phyloP scores from a whole-genome alignment of 2,888 invertebrate genomes.

The Troilus luridus region DNA sequence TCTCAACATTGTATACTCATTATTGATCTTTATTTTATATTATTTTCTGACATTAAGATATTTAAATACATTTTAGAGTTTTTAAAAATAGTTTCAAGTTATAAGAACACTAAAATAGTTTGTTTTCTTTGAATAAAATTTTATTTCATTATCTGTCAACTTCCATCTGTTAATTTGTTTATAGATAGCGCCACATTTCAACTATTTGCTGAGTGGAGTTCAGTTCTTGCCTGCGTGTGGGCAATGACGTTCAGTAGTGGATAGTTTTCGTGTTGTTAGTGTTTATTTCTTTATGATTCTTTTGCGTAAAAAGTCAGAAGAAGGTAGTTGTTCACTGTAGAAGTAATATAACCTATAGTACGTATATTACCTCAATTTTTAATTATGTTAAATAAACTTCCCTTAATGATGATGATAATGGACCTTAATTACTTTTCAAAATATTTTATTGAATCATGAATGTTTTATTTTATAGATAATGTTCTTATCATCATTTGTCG shows the following conservation, averaged over 20 bases:
- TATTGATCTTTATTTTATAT: slow-evolving; percentile 20
- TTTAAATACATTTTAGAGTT: neutral
- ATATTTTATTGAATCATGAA: neutral
- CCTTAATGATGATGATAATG: neutral
- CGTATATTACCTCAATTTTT: neutral
- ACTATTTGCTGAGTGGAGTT: slow-evolving; percentile 49
- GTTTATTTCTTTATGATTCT: slow-evolving; percentile 11
- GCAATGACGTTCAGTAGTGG: slow-evolving; percentile 52
- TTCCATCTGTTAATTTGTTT: slow-evolving; percentile 54
- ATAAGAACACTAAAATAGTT: neutral
- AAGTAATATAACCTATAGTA: slow-evolving; percentile 45
- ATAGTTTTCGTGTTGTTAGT: slow-evolving; percentile 48
- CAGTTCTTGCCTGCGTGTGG: slow-evolving; percentile 63
- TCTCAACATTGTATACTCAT: neutral
- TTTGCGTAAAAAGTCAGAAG: neutral
- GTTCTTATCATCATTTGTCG: neutral
- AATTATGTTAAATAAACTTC: neutral
- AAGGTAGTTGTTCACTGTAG: slow-evolving; percentile 20
- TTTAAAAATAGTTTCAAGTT: neutral
- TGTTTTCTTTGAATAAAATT: neutral
- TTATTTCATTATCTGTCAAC: slow-evolving; percentile 39
- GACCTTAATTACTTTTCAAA: neutral
- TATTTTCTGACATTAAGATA: neutral
- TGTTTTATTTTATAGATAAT: neutral
- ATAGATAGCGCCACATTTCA: slow-evolving; percentile 61